These are phyloP conservation scores for Wasmannia auropunctata DNA, from an alignment of 1,140 invertebrate genomes.

Conservation along the genomic window DNA sequence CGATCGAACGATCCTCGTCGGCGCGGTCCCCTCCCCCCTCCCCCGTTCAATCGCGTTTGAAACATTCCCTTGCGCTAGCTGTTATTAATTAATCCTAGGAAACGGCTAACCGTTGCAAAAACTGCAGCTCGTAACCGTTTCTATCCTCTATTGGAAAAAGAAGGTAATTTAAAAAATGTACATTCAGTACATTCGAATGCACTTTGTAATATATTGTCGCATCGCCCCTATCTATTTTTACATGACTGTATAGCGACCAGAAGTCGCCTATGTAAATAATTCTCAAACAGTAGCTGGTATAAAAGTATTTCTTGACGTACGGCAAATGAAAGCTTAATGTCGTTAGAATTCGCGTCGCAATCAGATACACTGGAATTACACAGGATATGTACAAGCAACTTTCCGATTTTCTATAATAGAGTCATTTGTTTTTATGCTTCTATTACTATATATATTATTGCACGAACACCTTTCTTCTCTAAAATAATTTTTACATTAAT, in stretches of 20 bases:
- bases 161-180: not conserved
- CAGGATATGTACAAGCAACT: not conserved
- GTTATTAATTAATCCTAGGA: constrained; percentile 24
- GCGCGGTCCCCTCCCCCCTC: too few species aligned
- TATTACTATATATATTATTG: not conserved
- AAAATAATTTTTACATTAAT: not conserved
- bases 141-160: not conserved
- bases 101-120: constrained; percentile 14
- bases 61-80: constrained; percentile 10
- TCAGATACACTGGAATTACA: not conserved
- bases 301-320: not conserved
- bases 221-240: not conserved
- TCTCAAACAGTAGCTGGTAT: not conserved
- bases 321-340: not conserved
- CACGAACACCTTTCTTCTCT: not conserved
- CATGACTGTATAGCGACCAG: not conserved
- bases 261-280: not conserved
- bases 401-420: not conserved
- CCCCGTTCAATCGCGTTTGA: constrained; percentile 23
- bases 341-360: not conserved
- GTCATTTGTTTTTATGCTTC: not conserved
- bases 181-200: not conserved
- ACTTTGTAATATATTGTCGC: not conserved
- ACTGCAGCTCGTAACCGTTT: not conserved
- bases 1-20: constrained; percentile 31